A percentile compares a stretch with the other conserved stretches of the same genome.
Evolutionary conservation across 2,113 vertebrate genomes (phyloP).

Genomic region (Cygnus atratus): DNA sequence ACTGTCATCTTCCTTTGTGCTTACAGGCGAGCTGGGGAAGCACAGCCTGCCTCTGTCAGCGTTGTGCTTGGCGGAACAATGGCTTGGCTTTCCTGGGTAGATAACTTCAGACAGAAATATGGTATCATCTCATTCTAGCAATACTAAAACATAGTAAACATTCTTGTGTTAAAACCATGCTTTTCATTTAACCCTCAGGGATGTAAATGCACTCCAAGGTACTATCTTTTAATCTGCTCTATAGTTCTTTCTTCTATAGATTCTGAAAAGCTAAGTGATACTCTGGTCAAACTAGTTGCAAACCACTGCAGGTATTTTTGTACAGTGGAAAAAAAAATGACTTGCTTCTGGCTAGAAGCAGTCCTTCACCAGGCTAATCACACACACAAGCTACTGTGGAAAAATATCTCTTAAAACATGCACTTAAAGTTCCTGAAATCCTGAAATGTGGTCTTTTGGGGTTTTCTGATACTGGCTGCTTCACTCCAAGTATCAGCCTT

Average conservation of each 20-base stretch:
- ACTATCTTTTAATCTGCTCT: background rate
- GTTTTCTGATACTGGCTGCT: background rate
- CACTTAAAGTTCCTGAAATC: background rate
- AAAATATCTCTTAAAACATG: background rate
- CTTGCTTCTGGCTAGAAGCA: background rate
- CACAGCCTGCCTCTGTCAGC: background rate
- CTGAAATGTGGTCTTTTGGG: background rate
- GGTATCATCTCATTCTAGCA: background rate
- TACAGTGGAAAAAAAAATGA: background rate
- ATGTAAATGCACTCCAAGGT: background rate
- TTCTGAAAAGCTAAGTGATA: background rate
- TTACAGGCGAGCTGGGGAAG: background rate
- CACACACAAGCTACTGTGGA: background rate
- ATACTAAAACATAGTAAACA: background rate
- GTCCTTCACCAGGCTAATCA: background rate
- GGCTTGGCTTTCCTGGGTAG: background rate
- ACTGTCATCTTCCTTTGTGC: background rate
- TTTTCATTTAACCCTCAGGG: background rate
- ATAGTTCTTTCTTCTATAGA: background rate
- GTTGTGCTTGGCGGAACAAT: background rate
- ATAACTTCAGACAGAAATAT: background rate
- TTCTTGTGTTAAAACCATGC: background rate
- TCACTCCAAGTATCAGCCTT: background rate
- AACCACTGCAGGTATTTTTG: background rate
- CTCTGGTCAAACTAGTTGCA: background rate